Conservation (phyloP, 2,113 vertebrate species). For the Noctilio leporinus region DNA sequence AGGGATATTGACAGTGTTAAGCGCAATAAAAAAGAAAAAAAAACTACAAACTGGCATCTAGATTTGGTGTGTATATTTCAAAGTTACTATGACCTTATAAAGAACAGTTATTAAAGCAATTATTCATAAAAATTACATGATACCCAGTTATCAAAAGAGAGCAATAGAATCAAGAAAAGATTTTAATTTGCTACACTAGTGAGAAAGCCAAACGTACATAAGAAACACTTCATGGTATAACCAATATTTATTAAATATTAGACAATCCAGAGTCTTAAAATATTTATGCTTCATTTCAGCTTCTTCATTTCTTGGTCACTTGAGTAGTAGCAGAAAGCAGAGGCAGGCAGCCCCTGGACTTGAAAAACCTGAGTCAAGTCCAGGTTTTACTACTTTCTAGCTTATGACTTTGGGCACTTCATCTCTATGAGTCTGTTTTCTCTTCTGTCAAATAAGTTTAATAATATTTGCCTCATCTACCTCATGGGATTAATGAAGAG, state of each 20-base stretch:
- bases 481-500: neutral
- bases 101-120: neutral
- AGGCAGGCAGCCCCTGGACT: neutral
- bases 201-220: neutral
- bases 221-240: neutral
- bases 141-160: neutral
- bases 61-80: neutral
- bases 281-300: neutral
- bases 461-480: neutral
- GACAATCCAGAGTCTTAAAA: neutral
- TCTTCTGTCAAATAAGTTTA: neutral
- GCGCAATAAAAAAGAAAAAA: neutral
- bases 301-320: neutral
- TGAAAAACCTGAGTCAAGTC: neutral
- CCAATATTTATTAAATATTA: slow-evolving; percentile 22
- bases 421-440: neutral
- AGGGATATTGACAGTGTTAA: neutral
- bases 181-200: neutral
- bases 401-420: neutral
- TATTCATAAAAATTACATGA: neutral
- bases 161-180: neutral
- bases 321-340: neutral
- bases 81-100: neutral
- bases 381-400: neutral
- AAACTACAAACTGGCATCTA: neutral